phyloP scores from a whole-genome alignment of 1,140 invertebrate species.

The Atta colombica region DNA sequence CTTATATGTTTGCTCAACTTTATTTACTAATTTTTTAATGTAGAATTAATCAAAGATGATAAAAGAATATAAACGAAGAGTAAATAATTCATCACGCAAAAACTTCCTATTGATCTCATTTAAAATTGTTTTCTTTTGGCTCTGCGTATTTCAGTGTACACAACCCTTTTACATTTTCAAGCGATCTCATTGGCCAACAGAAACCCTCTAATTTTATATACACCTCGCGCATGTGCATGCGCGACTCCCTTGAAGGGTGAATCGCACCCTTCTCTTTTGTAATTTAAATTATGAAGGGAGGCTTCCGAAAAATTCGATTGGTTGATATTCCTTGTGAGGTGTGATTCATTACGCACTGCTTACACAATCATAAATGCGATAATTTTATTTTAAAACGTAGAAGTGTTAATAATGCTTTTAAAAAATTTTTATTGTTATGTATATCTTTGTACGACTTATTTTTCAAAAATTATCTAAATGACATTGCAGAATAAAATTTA shows the following conservation, averaged over 20 bases:
- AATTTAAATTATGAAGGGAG: slow-evolving; percentile 53
- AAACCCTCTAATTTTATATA: slow-evolving; percentile 61
- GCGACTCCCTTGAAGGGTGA: slow-evolving; percentile 52
- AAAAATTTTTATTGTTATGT: not conserved
- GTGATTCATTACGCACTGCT: not conserved
- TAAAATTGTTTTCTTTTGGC: not conserved
- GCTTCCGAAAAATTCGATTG: slow-evolving; percentile 25
- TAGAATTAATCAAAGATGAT: not conserved
- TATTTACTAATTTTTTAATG: not conserved
- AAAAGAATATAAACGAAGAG: not conserved
- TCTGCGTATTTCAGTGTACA: not conserved
- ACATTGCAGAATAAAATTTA: not conserved
- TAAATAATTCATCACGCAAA: not conserved
- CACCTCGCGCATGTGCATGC: slow-evolving; percentile 47
- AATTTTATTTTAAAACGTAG: not conserved
- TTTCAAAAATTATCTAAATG: not conserved
- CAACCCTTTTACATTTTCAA: slow-evolving; percentile 45
- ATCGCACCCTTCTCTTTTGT: slow-evolving; percentile 38
- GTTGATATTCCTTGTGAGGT: not conserved
- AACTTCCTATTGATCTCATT: slow-evolving; percentile 30
- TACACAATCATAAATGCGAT: not conserved
- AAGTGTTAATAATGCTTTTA: not conserved
- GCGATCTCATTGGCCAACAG: slow-evolving; percentile 22
- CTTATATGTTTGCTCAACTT: not conserved
- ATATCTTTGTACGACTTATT: not conserved